phyloP scores from a whole-genome alignment of 2,113 vertebrate genomes.

The Myanophis thanlyinensis region DNA sequence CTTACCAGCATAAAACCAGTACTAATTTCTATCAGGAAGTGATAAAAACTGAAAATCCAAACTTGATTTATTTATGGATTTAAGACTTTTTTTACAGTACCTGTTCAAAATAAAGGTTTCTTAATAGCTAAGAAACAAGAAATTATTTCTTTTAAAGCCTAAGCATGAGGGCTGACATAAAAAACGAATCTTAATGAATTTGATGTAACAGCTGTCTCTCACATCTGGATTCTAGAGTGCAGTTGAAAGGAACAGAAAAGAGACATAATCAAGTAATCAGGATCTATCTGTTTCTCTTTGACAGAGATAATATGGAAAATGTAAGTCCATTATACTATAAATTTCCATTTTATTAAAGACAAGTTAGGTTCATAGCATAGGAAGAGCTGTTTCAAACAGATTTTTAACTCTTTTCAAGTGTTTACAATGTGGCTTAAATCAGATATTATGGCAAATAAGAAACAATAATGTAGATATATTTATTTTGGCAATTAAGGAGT shows the following conservation, averaged over 20 bases:
- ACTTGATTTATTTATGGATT: not conserved
- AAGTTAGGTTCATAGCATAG: not conserved
- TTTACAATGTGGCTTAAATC: not conserved
- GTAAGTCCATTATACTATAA: not conserved
- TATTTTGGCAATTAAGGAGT: not conserved
- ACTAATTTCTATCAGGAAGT: not conserved
- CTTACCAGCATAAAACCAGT: not conserved
- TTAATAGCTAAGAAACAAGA: not conserved
- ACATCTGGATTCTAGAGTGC: not conserved
- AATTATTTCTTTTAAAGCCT: not conserved
- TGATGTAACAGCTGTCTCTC: not conserved
- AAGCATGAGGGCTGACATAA: not conserved
- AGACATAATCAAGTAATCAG: not conserved
- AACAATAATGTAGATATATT: slow-evolving; percentile 12
- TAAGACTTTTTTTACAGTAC: not conserved
- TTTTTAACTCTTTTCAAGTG: not conserved
- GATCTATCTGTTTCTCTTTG: not conserved
- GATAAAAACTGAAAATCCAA: not conserved
- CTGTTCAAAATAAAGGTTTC: slow-evolving; percentile 12
- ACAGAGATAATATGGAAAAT: not conserved
- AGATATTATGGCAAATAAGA: not conserved
- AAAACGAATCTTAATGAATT: not conserved
- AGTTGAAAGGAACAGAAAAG: not conserved
- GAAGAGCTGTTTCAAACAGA: not conserved
- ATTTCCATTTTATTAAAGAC: not conserved